Base-by-base conservation (phyloP, 2,797 vertebrate genomes). In the Xenentodon cancila region DNA sequence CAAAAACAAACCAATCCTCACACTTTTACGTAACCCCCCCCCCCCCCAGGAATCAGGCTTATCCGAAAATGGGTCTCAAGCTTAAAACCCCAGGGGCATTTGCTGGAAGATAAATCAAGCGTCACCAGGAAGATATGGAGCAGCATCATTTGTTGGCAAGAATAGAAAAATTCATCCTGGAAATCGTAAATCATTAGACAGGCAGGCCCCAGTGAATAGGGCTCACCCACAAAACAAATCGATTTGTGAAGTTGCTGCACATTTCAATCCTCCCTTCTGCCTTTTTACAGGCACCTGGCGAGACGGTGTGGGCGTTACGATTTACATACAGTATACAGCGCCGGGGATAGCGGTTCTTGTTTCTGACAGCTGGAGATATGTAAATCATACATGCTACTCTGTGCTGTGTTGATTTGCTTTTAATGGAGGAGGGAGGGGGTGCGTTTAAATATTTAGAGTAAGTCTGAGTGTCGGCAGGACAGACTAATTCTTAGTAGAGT, bases 91-190 rank as follows among this genome's bases (percentile, higher is more conserved):
- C 82, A 17, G 52, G 63, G 73, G 82, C 59, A 50, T 61, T 53
- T 8, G 19, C 73, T 16, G 70, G 67, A 74, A 81, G 83, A 91
- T 91, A 89, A 91, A 92, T 91, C 90, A 89, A 87, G 75, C 78
- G 16, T 88, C 82, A 78, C 76, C 44, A 3, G 62, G 52, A 81
- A 86, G 87, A 89, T 87, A 64, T 76, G 82, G 75, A 71, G 81
- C 87, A 52, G 80, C 81, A 83, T 88, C 83, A 83, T 84, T 82
- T 84, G 84, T 90, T 84, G 86, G 85, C 83, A 81, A 85, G 88
- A 89, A 89, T 84, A 81, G 82, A 89, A 89, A 89, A 89, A 87
- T 84, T 86, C 79, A 88, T 90, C 83, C 77, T 76, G 82, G 73
- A 86, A 89, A 88, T 80, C 81, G 52, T 92, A 89, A 91, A 92